These are phyloP conservation scores for Mirza zaza DNA, from an alignment of 2,113 vertebrate species.

Conservation along the genomic window DNA sequence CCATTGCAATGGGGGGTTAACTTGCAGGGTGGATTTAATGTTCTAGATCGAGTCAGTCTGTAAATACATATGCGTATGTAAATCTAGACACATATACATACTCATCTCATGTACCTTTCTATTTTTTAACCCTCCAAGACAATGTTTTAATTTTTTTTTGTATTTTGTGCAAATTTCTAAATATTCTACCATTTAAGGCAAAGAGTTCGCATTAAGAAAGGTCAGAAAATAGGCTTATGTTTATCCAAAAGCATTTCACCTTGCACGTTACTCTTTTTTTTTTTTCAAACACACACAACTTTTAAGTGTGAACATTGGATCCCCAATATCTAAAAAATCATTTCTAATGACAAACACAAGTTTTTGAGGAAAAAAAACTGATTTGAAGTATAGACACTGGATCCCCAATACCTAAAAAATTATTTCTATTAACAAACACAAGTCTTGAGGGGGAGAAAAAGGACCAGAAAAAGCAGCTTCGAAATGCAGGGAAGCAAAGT, in stretches of 20 bases:
- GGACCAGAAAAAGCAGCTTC: constrained; percentile 82
- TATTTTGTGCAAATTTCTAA: too few species aligned
- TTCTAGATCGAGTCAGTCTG: constrained; percentile 64
- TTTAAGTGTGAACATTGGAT: too few species aligned
- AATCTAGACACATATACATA: constrained; percentile 25
- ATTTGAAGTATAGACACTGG: constrained; percentile 69
- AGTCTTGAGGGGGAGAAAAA: constrained; percentile 55
- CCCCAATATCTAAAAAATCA: too few species aligned
- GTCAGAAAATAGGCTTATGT: too few species aligned
- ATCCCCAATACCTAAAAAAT: constrained; percentile 66
- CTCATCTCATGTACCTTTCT: constrained; percentile 70
- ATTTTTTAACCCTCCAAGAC: constrained; percentile 86
- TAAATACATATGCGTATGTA: constrained; percentile 17
- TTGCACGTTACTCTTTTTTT: too few species aligned
- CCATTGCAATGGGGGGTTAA: constrained; percentile 86
- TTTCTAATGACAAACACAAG: constrained; percentile 61
- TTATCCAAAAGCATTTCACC: too few species aligned
- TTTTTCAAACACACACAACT: too few species aligned
- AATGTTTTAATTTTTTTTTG: constrained; percentile 51
- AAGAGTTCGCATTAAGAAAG: too few species aligned
- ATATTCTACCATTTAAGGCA: too few species aligned
- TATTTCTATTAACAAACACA: constrained; percentile 81
- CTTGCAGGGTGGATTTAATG: constrained; percentile 69
- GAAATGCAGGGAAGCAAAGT: constrained; percentile 76
- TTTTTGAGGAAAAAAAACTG: constrained; percentile 62